phyloP scores from a whole-genome alignment of 2,888 invertebrate genomes.

The Conistra vaccinii region DNA sequence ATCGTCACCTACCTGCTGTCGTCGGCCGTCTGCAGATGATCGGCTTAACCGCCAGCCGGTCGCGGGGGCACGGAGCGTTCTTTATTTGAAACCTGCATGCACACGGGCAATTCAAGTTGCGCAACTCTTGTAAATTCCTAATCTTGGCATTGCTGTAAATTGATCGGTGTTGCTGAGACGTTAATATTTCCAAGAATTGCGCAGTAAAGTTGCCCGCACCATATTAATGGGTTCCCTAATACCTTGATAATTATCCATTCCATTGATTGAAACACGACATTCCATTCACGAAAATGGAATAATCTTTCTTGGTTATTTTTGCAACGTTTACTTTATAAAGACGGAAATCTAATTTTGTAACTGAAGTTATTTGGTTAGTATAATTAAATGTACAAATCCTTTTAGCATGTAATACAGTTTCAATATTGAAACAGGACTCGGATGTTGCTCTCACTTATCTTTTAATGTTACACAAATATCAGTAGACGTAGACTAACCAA shows the following conservation, averaged over 20 bases:
- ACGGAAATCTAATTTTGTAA: constrained; percentile 31
- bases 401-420: constrained; percentile 52
- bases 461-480: constrained; percentile 59
- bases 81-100: constrained; percentile 22
- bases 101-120: constrained; percentile 24
- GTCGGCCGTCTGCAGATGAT: constrained; percentile 88
- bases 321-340: constrained; percentile 13
- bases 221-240: too few species aligned
- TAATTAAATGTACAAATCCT: constrained; percentile 59
- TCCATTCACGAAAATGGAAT: constrained; percentile 27
- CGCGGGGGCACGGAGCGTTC: constrained; percentile 57
- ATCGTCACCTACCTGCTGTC: constrained; percentile 86
- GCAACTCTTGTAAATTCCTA: constrained; percentile 25
- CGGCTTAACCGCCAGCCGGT: constrained; percentile 67
- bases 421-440: constrained; percentile 63
- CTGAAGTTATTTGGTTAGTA: constrained; percentile 54
- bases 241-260: constrained; percentile 26
- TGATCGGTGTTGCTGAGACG: background rate
- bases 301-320: constrained; percentile 13
- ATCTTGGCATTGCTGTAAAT: background rate
- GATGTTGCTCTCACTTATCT: constrained; percentile 44
- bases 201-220: background rate
- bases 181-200: constrained; percentile 2
- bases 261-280: constrained; percentile 28
- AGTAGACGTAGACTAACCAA: constrained; percentile 52